A percentile compares a stretch with the other conserved stretches of the same genome.
Evolutionary conservation across 23 tunicate genomes (phyloP).

Genomic region (Clavelina lepadiformis): DNA sequence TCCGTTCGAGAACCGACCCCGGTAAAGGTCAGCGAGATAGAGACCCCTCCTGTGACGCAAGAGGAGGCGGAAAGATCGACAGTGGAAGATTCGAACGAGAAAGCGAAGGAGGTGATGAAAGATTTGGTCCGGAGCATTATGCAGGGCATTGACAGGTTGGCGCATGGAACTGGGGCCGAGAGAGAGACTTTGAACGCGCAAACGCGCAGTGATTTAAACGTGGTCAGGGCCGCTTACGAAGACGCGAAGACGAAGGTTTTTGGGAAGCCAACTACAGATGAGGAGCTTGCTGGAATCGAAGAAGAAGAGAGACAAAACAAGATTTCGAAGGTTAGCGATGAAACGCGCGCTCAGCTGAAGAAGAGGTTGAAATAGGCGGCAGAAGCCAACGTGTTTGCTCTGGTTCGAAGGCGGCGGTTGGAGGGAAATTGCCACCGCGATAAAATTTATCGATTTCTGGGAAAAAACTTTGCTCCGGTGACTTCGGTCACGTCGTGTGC

Average conservation of each 20-base stretch:
- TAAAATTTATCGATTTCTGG: no score
- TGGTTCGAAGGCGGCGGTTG: no score
- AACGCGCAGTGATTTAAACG: constrained; percentile 13
- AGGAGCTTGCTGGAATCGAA: constrained; percentile 14
- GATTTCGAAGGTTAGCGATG: constrained; percentile 12
- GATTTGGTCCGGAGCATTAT: constrained; percentile 11
- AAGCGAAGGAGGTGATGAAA: constrained; percentile 8
- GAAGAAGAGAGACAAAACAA: neutral
- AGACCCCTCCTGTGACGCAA: neutral
- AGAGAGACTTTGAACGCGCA: constrained; percentile 5
- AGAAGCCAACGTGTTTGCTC: no score
- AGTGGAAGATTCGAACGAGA: neutral
- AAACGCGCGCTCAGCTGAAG: no score
- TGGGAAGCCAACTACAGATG: constrained; percentile 21
- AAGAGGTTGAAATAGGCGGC: no score
- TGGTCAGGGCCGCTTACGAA: constrained; percentile 33
- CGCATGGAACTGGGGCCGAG: constrained; percentile 33
- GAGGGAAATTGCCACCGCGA: no score
- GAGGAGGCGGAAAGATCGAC: constrained; percentile 1
- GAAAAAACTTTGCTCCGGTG: no score
- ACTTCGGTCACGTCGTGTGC: no score
- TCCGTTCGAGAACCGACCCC: constrained; percentile 1
- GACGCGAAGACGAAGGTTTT: constrained; percentile 26
- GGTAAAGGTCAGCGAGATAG: neutral
- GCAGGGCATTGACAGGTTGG: constrained; percentile 16